Percentiles rank a stretch among this genome's conserved stretches.
Conservation (phyloP, 2,113 vertebrate species). For the Neotoma lepida region DNA sequence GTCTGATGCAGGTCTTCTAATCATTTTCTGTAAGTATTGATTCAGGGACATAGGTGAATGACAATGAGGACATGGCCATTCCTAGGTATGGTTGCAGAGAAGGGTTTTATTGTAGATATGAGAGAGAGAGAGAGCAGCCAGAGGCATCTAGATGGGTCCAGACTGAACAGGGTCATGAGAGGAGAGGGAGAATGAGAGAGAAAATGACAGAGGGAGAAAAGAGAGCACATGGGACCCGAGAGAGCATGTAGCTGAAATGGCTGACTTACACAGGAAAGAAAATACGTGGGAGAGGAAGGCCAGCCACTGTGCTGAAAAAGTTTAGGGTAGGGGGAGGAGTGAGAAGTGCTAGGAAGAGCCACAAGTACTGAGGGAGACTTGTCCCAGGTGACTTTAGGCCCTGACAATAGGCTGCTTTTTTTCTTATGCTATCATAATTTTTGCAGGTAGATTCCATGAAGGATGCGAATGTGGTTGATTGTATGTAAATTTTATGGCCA, state of each 20-base stretch:
- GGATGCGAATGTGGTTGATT: neutral
- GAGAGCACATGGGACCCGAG: neutral
- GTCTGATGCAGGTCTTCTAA: neutral
- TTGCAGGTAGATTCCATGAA: neutral
- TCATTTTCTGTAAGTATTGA: neutral
- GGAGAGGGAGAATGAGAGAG: neutral
- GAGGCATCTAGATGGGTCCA: neutral
- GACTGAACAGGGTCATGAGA: neutral
- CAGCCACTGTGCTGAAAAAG: neutral
- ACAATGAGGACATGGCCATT: neutral
- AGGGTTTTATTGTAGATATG: neutral
- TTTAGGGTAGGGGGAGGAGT: neutral
- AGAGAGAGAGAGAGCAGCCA: neutral
- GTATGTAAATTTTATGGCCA: neutral
- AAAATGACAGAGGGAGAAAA: neutral
- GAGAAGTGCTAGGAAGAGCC: neutral
- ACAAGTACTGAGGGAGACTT: neutral
- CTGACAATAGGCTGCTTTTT: neutral
- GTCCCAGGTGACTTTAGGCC: neutral
- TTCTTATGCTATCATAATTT: neutral
- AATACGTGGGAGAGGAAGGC: neutral
- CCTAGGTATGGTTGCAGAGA: rapidly evolving
- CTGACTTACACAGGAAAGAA: neutral
- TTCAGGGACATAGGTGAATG: neutral
- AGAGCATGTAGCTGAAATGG: neutral